Percentiles rank a stretch among this genome's conserved stretches.
Evolutionary conservation across 2,888 invertebrate species (phyloP).

Genomic region (Conchocele bisecta): DNA sequence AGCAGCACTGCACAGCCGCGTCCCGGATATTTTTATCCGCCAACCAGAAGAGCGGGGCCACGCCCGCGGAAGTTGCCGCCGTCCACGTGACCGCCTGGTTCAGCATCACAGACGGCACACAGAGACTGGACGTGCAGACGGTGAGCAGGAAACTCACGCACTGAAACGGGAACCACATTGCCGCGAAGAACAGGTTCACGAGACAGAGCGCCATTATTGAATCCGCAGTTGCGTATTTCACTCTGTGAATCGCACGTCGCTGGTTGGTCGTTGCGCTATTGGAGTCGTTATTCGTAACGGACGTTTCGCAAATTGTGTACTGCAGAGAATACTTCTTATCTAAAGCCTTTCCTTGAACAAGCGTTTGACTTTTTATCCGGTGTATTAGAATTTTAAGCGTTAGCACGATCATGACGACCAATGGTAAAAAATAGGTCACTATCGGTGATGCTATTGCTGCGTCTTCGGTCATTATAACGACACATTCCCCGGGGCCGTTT

Average conservation of each 20-base stretch:
- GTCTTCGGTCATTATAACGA: conserved; percentile 27
- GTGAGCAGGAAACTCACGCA: conserved; percentile 38
- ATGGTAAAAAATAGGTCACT: conserved; percentile 47
- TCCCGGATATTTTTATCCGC: conserved; percentile 16
- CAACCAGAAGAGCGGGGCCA: conserved; percentile 46
- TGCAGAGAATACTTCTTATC: no score
- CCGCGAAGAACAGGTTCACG: conserved; percentile 23
- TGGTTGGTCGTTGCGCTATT: neutral
- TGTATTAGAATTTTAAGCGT: conserved; percentile 30
- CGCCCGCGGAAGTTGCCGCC: conserved; percentile 37
- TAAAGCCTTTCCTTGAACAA: no score
- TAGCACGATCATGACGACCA: conserved; percentile 26
- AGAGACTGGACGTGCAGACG: conserved; percentile 26
- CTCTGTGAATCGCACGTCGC: neutral
- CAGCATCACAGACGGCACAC: conserved; percentile 36
- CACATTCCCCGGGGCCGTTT: conserved; percentile 38
- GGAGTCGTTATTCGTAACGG: no score
- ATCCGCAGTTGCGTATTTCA: neutral
- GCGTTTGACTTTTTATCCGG: conserved; percentile 5
- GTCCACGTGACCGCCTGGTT: conserved; percentile 48
- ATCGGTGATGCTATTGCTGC: conserved; percentile 35
- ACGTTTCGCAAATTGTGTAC: no score
- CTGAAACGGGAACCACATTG: conserved; percentile 56
- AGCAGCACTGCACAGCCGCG: no score
- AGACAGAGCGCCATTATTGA: conserved; percentile 24